These are phyloP conservation scores for Lophochroa leadbeateri DNA, from an alignment of 2,113 vertebrate species.

Conservation along the genomic window DNA sequence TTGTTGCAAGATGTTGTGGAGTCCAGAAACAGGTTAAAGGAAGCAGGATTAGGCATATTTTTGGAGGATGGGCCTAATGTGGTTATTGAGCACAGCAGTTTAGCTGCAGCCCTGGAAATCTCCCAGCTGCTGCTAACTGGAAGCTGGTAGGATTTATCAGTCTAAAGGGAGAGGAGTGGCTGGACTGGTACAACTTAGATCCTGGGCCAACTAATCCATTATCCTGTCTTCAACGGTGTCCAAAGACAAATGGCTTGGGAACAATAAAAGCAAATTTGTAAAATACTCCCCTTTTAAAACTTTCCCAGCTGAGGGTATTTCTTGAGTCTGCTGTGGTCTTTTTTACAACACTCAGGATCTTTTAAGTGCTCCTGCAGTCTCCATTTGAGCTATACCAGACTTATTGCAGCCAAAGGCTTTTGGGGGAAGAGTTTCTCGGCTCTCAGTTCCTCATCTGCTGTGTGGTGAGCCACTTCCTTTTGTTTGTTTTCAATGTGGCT, in stretches of 20 bases:
- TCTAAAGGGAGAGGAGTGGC: neutral
- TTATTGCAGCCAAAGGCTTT: neutral
- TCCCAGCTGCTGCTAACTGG: neutral
- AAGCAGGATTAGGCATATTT: neutral
- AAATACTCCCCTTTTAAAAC: neutral
- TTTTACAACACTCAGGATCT: neutral
- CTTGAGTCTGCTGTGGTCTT: neutral
- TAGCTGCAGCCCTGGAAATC: neutral
- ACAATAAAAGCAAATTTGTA: neutral
- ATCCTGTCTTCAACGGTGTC: neutral
- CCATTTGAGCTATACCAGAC: neutral
- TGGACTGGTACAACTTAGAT: neutral
- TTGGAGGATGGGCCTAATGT: neutral
- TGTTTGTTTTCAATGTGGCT: neutral
- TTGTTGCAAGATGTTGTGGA: neutral
- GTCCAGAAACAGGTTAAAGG: neutral
- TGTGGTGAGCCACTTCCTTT: neutral
- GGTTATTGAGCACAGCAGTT: neutral
- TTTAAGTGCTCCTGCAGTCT: neutral
- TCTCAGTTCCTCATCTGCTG: neutral
- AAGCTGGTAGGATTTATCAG: neutral
- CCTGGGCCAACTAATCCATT: neutral
- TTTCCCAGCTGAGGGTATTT: neutral
- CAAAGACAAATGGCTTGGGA: neutral
- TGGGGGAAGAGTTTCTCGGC: rapidly evolving